Evolutionary conservation across 2,797 vertebrate genomes (phyloP).

Genomic region (Pseudomugil gertrudae): DNA sequence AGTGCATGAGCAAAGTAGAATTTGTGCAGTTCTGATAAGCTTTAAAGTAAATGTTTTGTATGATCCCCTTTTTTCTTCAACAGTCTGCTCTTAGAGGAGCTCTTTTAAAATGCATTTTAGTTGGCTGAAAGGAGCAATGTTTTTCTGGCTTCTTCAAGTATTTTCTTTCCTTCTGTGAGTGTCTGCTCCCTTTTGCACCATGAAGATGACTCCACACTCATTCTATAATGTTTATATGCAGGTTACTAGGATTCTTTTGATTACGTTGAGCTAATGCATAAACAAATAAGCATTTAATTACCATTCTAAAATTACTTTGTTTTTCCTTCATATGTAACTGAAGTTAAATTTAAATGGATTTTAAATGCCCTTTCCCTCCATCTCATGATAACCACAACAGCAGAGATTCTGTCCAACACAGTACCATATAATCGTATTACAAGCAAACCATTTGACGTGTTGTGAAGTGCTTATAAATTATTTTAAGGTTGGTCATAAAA

Average conservation of each 20-base stretch:
- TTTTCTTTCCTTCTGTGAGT: not conserved
- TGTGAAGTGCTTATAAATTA: conserved; percentile 14
- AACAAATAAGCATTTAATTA: not conserved
- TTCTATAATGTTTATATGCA: too few species aligned
- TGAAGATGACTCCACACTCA: not conserved
- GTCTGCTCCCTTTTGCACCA: not conserved
- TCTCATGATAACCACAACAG: conserved; percentile 22
- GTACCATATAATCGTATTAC: conserved; percentile 42
- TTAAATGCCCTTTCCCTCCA: not conserved
- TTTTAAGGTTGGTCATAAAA: not conserved
- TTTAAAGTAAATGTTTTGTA: not conserved
- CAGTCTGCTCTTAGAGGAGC: not conserved
- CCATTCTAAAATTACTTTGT: not conserved
- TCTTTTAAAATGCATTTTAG: not conserved
- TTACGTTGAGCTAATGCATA: not conserved
- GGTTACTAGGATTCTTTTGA: not conserved
- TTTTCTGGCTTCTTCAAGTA: not conserved
- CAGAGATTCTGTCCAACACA: conserved; percentile 3
- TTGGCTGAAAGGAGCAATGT: not conserved
- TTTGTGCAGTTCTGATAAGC: too few species aligned
- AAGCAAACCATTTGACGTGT: conserved; percentile 29
- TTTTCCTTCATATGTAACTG: not conserved
- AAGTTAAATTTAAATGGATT: conserved; percentile 15
- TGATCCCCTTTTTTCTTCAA: not conserved
- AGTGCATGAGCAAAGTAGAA: too few species aligned